A percentile compares a stretch with the other conserved stretches of the same genome.
phyloP scores from a whole-genome alignment of 1,140 invertebrate species.

The Bicyclus anynana region DNA sequence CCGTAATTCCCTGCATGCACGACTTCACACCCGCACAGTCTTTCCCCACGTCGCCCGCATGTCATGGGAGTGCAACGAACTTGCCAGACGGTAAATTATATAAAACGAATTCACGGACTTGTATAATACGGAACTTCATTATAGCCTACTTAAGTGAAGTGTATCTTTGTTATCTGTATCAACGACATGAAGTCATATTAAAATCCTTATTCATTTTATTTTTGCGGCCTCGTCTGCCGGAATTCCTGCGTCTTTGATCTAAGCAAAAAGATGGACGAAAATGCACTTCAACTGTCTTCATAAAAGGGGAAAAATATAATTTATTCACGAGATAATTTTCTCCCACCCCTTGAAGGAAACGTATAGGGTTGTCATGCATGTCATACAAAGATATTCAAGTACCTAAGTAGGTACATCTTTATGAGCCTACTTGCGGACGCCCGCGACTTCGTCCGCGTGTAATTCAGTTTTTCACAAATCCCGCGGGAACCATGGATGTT shows the following conservation, averaged over 20 bases:
- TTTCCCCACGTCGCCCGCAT: no score
- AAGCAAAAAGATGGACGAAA: conserved; percentile 67
- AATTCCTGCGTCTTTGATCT: conserved; percentile 73
- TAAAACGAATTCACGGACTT: no score
- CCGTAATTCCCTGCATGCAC: no score
- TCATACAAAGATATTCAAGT: background rate
- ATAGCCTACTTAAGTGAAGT: no score
- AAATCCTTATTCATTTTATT: conserved; percentile 71
- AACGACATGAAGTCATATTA: conserved; percentile 68
- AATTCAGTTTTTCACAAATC: no score
- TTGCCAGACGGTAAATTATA: no score
- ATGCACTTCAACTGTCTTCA: conserved; percentile 74
- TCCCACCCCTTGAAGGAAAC: conserved; percentile 61
- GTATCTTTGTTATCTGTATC: background rate
- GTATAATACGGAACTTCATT: no score
- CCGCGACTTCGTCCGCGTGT: no score
- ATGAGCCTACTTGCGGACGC: no score
- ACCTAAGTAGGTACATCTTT: background rate
- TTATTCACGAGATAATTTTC: conserved; percentile 77
- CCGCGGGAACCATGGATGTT: no score
- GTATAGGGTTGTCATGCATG: conserved; percentile 37
- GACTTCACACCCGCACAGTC: no score
- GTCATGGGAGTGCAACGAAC: no score
- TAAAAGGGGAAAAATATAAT: conserved; percentile 75
- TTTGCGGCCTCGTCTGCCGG: conserved; percentile 63